These are phyloP conservation scores for Pemphredon lugubris DNA, from an alignment of 2,888 invertebrate genomes.

Conservation along the genomic window DNA sequence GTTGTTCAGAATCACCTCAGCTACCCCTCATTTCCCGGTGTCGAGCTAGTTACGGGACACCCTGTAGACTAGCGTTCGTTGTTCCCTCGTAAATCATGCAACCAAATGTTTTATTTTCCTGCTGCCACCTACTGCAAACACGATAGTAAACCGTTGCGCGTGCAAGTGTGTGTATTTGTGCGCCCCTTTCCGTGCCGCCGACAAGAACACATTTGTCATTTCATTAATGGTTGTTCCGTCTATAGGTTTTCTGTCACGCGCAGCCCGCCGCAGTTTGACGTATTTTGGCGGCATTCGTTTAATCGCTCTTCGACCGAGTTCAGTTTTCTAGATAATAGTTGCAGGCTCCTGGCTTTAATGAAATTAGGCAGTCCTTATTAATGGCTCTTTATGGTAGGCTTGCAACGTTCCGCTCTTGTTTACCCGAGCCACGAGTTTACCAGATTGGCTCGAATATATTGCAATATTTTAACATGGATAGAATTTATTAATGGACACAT, in stretches of 20 bases:
- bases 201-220: conserved; percentile 69
- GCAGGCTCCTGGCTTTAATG: conserved; percentile 52
- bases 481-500: too few species aligned
- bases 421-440: background rate
- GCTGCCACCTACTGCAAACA: conserved; percentile 7
- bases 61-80: too few species aligned
- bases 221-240: conserved; percentile 67
- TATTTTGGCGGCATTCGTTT: conserved; percentile 64
- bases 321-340: conserved; percentile 65
- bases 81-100: conserved; percentile 42
- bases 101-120: conserved; percentile 56
- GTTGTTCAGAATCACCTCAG: too few species aligned
- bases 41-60: too few species aligned
- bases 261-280: conserved; percentile 63
- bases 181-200: conserved; percentile 48
- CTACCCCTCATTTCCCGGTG: too few species aligned
- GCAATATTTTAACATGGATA: too few species aligned
- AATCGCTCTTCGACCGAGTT: conserved; percentile 65
- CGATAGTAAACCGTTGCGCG: conserved; percentile 22
- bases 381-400: conserved; percentile 37
- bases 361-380: conserved; percentile 66
- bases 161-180: too few species aligned
- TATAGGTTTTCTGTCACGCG: conserved; percentile 67
- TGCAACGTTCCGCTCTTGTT: background rate
- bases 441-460: too few species aligned